Evolutionary conservation across 2,797 vertebrate genomes (phyloP).

Genomic region (Enteromius anoplus): DNA sequence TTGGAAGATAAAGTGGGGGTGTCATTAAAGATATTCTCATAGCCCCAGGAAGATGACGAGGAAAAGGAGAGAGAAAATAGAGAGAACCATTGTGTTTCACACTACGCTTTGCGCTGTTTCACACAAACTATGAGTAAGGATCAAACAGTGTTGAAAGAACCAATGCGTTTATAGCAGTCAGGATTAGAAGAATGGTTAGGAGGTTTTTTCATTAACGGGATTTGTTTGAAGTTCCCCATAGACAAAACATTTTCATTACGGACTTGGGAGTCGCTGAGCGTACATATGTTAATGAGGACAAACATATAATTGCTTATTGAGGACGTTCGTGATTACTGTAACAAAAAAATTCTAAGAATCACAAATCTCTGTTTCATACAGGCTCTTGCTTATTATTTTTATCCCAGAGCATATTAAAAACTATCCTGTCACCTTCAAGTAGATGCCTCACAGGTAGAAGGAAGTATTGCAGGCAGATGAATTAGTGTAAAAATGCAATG

Average conservation of each 20-base stretch:
- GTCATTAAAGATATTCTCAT: constrained; percentile 28
- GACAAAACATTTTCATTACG: constrained; percentile 56
- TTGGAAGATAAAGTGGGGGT: constrained; percentile 30
- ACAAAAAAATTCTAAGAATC: background rate
- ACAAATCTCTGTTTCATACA: background rate
- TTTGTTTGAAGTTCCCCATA: constrained; percentile 68
- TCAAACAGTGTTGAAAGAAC: constrained; percentile 69
- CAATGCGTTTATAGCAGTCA: constrained; percentile 67
- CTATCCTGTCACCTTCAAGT: background rate
- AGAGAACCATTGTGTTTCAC: constrained; percentile 30
- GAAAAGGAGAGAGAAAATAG: constrained; percentile 4
- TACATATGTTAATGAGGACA: constrained; percentile 30
- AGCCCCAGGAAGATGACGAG: constrained; percentile 31
- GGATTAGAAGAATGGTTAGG: constrained; percentile 71
- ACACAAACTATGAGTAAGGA: constrained; percentile 72
- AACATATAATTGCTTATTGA: constrained; percentile 13
- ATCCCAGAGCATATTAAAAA: background rate
- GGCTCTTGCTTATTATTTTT: too few relatives aligned
- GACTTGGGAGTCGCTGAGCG: constrained; percentile 54
- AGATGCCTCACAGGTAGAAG: background rate
- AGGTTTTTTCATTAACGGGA: constrained; percentile 58
- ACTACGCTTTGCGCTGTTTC: constrained; percentile 54
- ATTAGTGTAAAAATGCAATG: background rate
- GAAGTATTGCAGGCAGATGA: background rate
- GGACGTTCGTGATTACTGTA: background rate